phyloP scores from a whole-genome alignment of 2,113 vertebrate species.

The Felis chaus region DNA sequence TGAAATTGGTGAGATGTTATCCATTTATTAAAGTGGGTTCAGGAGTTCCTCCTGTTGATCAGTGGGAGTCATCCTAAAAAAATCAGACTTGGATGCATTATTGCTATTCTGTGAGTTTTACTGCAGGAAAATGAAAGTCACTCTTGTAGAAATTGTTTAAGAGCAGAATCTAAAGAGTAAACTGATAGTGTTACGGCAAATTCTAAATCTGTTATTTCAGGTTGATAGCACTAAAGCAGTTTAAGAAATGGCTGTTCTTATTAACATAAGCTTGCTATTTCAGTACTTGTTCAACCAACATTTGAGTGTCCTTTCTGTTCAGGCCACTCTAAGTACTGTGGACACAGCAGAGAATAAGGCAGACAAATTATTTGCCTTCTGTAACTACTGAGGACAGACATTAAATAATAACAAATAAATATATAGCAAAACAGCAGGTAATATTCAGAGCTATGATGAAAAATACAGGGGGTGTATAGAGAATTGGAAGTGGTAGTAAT shows the following conservation, averaged over 20 bases:
- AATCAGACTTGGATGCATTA: neutral
- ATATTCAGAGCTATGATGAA: neutral
- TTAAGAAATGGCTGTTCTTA: neutral
- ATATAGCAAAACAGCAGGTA: neutral
- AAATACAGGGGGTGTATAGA: neutral
- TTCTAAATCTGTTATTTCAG: conserved; percentile 8
- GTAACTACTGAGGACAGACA: neutral
- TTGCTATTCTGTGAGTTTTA: conserved; percentile 38
- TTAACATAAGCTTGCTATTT: neutral
- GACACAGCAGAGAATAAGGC: neutral
- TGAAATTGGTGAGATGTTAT: conserved; percentile 68
- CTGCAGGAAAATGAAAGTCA: conserved; percentile 30
- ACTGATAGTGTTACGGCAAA: neutral
- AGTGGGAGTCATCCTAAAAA: neutral
- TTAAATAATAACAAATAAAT: conserved; percentile 17
- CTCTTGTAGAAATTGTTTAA: neutral
- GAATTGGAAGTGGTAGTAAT: neutral
- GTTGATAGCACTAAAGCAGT: neutral
- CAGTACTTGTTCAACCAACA: neutral
- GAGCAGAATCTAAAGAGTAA: neutral
- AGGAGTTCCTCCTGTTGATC: conserved; percentile 40
- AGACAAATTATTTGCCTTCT: neutral
- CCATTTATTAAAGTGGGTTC: conserved; percentile 71
- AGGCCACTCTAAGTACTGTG: neutral
- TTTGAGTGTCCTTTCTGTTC: conserved; percentile 11